Percentiles rank a stretch among this genome's conserved stretches.
These are phyloP conservation scores for Torymus aiolomorphi DNA, from an alignment of 2,888 invertebrate genomes.

Conservation along the genomic window DNA sequence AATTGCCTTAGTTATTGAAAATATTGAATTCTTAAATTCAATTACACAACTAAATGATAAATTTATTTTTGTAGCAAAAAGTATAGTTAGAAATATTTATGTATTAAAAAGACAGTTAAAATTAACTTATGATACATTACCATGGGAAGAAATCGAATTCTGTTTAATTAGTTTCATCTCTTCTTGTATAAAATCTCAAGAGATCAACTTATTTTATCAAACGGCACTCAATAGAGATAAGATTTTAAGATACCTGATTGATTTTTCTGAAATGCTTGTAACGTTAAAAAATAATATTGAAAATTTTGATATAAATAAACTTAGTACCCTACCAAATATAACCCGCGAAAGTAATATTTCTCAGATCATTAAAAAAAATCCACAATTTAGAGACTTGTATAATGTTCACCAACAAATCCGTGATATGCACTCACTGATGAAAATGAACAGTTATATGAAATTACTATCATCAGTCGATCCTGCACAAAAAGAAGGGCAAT, in stretches of 20 bases:
- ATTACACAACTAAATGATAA: slow-evolving; percentile 51
- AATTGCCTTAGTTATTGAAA: slow-evolving; percentile 47
- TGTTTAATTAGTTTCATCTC: slow-evolving; percentile 60
- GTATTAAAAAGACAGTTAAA: slow-evolving; percentile 61
- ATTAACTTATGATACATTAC: slow-evolving; percentile 60
- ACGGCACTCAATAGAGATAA: slow-evolving; percentile 46
- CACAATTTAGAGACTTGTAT: slow-evolving; percentile 58
- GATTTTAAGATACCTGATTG: slow-evolving; percentile 55
- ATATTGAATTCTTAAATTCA: slow-evolving; percentile 37
- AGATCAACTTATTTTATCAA: slow-evolving; percentile 45
- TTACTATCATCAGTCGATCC: no score
- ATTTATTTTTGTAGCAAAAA: slow-evolving; percentile 58
- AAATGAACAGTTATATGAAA: no score
- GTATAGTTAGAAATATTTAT: slow-evolving; percentile 59
- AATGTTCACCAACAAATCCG: slow-evolving; percentile 59
- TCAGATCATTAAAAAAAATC: slow-evolving; percentile 33
- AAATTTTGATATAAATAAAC: no score
- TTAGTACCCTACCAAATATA: no score
- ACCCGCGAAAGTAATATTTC: slow-evolving; percentile 28
- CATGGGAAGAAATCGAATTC: slow-evolving; percentile 66
- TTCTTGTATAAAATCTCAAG: slow-evolving; percentile 18
- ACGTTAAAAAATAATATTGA: slow-evolving; percentile 6
- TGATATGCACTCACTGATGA: slow-evolving; percentile 42
- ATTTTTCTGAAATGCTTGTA: slow-evolving; percentile 53
- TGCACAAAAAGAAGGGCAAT: slow-evolving; percentile 39